A percentile compares a stretch with the other conserved stretches of the same genome.
Evolutionary conservation across 2,113 vertebrate genomes (phyloP).

Genomic region (Hepsetus odoe): DNA sequence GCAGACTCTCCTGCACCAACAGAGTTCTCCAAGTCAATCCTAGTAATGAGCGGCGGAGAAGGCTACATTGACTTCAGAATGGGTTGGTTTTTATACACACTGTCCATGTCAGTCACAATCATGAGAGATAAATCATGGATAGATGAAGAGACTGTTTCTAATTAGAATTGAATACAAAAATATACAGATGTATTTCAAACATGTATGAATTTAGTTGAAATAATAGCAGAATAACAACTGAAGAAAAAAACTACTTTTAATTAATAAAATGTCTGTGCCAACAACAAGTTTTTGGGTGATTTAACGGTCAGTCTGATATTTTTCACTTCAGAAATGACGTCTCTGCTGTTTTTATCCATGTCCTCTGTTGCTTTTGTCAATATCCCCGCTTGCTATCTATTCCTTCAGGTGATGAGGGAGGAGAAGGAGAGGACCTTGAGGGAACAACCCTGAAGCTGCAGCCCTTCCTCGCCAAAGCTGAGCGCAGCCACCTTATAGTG

Average conservation of each 20-base stretch:
- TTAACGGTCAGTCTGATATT: no score
- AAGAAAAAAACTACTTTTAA: no score
- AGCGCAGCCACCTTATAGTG: conserved; percentile 97
- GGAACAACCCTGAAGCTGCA: conserved; percentile 86
- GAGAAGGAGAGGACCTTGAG: conserved; percentile 83
- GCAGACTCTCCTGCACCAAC: conserved; percentile 76
- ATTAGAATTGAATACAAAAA: no score
- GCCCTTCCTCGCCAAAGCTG: conserved; percentile 90
- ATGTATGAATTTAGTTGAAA: no score
- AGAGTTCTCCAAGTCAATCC: conserved; percentile 80
- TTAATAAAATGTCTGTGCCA: no score
- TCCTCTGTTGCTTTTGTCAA: no score
- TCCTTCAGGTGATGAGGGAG: conserved; percentile 86
- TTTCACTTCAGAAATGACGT: no score
- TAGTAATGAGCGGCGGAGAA: conserved; percentile 97
- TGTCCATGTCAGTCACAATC: background rate
- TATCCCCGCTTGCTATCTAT: no score
- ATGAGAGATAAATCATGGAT: background rate
- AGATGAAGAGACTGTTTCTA: background rate
- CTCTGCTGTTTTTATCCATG: no score
- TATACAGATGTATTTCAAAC: no score
- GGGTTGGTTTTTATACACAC: conserved; percentile 78
- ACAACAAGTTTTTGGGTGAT: no score
- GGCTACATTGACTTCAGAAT: conserved; percentile 99
- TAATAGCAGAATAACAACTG: no score